Conservation (phyloP, 1,140 invertebrate species). For the Hestina assimilis region DNA sequence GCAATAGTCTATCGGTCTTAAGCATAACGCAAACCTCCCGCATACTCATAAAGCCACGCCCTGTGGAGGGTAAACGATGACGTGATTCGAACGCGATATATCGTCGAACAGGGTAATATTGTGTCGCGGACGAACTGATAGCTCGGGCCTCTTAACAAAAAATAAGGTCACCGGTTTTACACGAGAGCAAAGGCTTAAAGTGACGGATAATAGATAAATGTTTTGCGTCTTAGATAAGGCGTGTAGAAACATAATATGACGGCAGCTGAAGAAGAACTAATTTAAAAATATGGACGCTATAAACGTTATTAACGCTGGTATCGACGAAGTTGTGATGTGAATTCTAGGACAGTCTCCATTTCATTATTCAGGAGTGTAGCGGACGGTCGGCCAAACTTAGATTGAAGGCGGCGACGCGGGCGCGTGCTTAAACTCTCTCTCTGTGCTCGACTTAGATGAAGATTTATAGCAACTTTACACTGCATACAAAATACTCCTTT, state of each 20-base stretch:
- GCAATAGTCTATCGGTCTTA: constrained; percentile 19
- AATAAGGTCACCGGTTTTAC: constrained; percentile 73
- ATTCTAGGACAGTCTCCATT: constrained; percentile 58
- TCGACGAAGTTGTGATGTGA: constrained; percentile 51
- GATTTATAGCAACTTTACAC: constrained; percentile 64
- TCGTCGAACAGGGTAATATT: constrained; percentile 67
- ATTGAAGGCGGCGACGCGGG: constrained; percentile 70
- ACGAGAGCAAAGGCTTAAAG: constrained; percentile 68
- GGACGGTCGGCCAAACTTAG: constrained; percentile 70
- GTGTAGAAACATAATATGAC: constrained; percentile 42
- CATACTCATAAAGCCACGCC: constrained; percentile 53
- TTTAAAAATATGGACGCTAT: constrained; percentile 20
- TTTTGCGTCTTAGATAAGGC: constrained; percentile 60
- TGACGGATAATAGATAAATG: constrained; percentile 73
- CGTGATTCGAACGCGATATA: constrained; percentile 67
- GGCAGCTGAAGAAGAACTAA: constrained; percentile 22
- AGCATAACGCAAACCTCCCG: constrained; percentile 20
- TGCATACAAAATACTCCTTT: constrained; percentile 34
- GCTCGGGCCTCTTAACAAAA: constrained; percentile 64
- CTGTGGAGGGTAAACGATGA: constrained; percentile 61
- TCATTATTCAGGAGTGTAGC: constrained; percentile 71
- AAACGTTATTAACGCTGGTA: constrained; percentile 60
- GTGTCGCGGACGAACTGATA: constrained; percentile 65
- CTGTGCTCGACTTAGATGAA: constrained; percentile 55
- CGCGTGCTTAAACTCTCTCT: constrained; percentile 68